These are phyloP conservation scores for Girardia tigrina DNA, from an alignment of 2,888 invertebrate species.

Conservation along the genomic window DNA sequence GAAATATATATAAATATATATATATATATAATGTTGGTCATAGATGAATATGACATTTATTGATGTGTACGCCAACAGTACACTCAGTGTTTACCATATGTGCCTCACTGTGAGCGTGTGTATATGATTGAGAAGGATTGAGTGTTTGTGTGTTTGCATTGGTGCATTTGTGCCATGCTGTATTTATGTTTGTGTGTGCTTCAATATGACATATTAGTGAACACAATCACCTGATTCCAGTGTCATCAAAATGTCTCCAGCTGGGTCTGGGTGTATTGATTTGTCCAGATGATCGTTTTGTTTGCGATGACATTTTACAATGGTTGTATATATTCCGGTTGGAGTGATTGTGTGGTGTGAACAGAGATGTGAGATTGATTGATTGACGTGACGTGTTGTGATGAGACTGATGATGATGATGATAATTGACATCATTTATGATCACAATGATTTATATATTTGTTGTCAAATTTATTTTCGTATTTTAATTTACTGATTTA, in stretches of 20 bases:
- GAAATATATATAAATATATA: too few species aligned
- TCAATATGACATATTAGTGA: background rate
- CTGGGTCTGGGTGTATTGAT: constrained; percentile 23
- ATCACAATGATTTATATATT: constrained; percentile 15
- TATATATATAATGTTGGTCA: background rate
- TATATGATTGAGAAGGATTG: too few species aligned
- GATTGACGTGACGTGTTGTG: constrained; percentile 7
- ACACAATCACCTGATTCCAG: constrained; percentile 18
- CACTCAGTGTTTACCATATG: background rate
- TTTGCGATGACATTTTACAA: constrained; percentile 15
- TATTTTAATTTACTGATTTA: too few species aligned
- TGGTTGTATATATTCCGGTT: background rate
- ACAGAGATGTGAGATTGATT: constrained; percentile 11
- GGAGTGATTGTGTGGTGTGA: background rate
- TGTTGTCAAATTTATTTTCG: too few species aligned
- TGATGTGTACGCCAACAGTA: constrained; percentile 9
- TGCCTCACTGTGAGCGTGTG: background rate
- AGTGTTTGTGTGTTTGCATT: too few species aligned
- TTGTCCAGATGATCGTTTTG: constrained; percentile 13
- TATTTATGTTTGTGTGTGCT: background rate
- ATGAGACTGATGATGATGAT: background rate
- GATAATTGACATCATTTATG: constrained; percentile 11
- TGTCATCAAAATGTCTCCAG: constrained; percentile 23
- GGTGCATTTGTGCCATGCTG: background rate
- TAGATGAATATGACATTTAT: constrained; percentile 8